These are phyloP conservation scores for Pardosa pseudoannulata DNA, from an alignment of 2,888 invertebrate species.

Conservation along the genomic window DNA sequence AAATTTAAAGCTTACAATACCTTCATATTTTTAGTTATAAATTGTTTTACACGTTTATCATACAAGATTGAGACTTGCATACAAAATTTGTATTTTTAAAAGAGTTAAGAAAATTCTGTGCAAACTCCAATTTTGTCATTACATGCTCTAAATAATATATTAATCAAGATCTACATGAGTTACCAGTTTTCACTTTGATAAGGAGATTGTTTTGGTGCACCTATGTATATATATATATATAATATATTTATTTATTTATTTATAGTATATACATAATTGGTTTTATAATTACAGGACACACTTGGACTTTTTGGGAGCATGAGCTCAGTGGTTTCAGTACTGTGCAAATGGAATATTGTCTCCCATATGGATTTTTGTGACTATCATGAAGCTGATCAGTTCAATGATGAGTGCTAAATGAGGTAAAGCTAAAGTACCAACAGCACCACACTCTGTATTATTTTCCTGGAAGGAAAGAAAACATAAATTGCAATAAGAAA, in stretches of 20 bases:
- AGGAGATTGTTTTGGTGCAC: slow-evolving; percentile 71
- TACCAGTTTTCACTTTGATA: slow-evolving; percentile 69
- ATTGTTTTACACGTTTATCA: no score
- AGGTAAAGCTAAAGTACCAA: slow-evolving; percentile 64
- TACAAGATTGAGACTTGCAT: no score
- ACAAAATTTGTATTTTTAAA: no score
- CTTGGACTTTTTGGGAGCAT: slow-evolving; percentile 21
- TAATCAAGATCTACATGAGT: slow-evolving; percentile 40
- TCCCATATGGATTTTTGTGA: slow-evolving; percentile 42
- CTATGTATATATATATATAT: slow-evolving; percentile 57
- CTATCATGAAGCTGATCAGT: slow-evolving; percentile 48
- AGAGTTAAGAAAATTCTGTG: slow-evolving; percentile 32
- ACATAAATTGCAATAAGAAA: no score
- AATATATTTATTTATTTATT: slow-evolving; percentile 19
- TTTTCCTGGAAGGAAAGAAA: slow-evolving; percentile 41
- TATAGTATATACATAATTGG: slow-evolving; percentile 18
- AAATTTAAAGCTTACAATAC: no score
- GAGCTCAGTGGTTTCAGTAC: not conserved
- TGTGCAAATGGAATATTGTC: slow-evolving; percentile 33
- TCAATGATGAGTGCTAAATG: slow-evolving; percentile 64
- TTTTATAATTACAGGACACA: slow-evolving; percentile 17
- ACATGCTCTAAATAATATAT: slow-evolving; percentile 6
- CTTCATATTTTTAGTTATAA: no score
- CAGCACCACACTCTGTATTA: slow-evolving; percentile 64
- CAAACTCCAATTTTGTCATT: not conserved